Conservation (phyloP, 2,888 invertebrate species). For the Pomacea canaliculata region DNA sequence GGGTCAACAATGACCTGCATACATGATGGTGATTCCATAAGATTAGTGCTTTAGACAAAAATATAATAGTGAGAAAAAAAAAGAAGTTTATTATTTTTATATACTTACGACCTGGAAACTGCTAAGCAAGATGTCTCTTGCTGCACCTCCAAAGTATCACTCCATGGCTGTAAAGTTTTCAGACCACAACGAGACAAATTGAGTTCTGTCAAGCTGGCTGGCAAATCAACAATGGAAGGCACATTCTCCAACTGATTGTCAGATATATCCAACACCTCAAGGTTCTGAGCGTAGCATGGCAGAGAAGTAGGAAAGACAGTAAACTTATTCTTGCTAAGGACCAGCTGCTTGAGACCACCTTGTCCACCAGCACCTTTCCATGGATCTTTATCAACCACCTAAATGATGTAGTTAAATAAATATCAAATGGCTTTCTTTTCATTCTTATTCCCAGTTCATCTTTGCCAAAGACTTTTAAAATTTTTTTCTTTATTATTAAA, state of each 20-base stretch:
- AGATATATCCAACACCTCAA: slow-evolving; percentile 90
- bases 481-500: too few species aligned
- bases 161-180: slow-evolving; percentile 82
- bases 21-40: too few species aligned
- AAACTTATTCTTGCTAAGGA: slow-evolving; percentile 92
- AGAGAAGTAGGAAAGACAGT: slow-evolving; percentile 87
- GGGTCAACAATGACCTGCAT: too few species aligned
- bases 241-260: slow-evolving; percentile 82
- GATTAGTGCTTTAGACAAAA: too few species aligned
- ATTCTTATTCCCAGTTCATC: too few species aligned
- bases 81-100: background rate
- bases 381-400: slow-evolving; percentile 37
- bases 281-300: slow-evolving; percentile 88
- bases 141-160: slow-evolving; percentile 23
- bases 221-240: slow-evolving; percentile 91
- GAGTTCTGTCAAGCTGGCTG: slow-evolving; percentile 87
- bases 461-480: too few species aligned
- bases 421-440: too few species aligned
- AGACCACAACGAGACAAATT: slow-evolving; percentile 79
- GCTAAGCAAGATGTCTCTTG: slow-evolving; percentile 32
- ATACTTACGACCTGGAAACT: slow-evolving; percentile 21
- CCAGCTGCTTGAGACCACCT: slow-evolving; percentile 73
- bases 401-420: too few species aligned
- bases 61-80: too few species aligned
- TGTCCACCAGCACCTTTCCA: slow-evolving; percentile 29